Evolutionary conservation across 2,113 vertebrate species (phyloP), one percentile per base, ranked within the genome.

Genomic region (Delphinapterus leucas): DNA sequence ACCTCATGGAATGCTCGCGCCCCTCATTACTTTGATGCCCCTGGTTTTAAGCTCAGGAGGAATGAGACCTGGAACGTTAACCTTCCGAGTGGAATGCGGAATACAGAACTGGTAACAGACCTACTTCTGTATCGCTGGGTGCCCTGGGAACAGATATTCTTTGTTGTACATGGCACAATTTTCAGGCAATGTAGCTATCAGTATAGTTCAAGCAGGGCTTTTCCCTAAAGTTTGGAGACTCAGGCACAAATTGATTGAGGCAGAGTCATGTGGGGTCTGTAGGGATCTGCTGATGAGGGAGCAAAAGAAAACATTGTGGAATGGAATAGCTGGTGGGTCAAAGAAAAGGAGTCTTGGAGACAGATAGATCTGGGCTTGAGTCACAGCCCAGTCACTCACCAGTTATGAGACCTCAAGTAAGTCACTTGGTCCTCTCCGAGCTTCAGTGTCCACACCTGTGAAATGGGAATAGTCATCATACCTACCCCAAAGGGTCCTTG

Each of bases 1-100:
- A 88, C 17, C 65, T 84, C 63, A 21, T 0, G 20, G 76, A 13
- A 23, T 61, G 68, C 25, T 53, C 0, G 8, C 0, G 6, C 41
- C 36, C 23, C 9, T 88, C 58, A n/a, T 83, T 88, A 58, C 60
- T 74, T 87, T 58, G 31, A 71, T 60, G 82, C 5, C 88, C 86
- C 61, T 60, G 71, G 53, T 76, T 90, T 93, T 93, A 58, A 91
- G 83, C 90, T 95, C 68, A 88, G 71, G 61, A 81, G 94, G 53
- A 95, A 13, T 3, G 31, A 83, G 94, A 96, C 94, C 76, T 47
- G 36, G 65, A 63, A 11, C 13, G 6, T 84, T 90, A 90, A 76
- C 65, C 76, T 96, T 93, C 77, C 17, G 20, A n/a, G 60, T 90
- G 25, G 71, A 82, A 77, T 47, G 61, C 0, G 21, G 33, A 47